Percentiles rank a stretch among this genome's conserved stretches.
Evolutionary conservation across 1,140 invertebrate species (phyloP).

Genomic region (Drosophila yakuba): DNA sequence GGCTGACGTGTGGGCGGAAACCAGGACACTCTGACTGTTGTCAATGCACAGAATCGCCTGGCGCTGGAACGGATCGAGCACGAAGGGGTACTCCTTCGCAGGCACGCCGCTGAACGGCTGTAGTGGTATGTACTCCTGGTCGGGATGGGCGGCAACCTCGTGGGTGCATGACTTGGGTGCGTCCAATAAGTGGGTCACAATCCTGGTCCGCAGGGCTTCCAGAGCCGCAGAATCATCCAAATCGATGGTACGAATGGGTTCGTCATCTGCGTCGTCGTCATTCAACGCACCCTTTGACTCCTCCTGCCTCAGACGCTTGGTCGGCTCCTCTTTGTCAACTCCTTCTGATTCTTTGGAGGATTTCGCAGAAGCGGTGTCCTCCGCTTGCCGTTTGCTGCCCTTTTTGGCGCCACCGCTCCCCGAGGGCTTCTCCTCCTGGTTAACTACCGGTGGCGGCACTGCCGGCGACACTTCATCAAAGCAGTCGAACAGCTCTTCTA

Average conservation of each 20-base stretch:
- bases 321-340: not conserved
- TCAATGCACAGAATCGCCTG: constrained; percentile 99
- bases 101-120: constrained; percentile 88
- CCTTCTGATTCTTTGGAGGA: not conserved
- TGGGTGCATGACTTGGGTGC: constrained; percentile 95
- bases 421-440: constrained; percentile 2
- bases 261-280: constrained; percentile 10
- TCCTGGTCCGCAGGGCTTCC: constrained; percentile 86
- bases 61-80: constrained; percentile 99
- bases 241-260: constrained; percentile 12
- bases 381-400: constrained; percentile 38
- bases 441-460: constrained; percentile 4
- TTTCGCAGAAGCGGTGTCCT: not conserved
- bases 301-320: constrained; percentile 38
- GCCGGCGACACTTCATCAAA: constrained; percentile 64
- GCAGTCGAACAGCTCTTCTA: constrained; percentile 80
- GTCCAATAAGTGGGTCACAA: constrained; percentile 94
- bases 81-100: constrained; percentile 97
- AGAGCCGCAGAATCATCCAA: constrained; percentile 82
- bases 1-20: constrained; percentile 99
- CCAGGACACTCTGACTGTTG: constrained; percentile 98
- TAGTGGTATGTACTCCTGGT: constrained; percentile 92
- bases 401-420: constrained; percentile 18
- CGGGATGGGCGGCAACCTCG: constrained; percentile 96
- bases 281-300: not conserved